A percentile compares a stretch with the other conserved stretches of the same genome.
These are phyloP conservation scores for Epinotia demarniana DNA, from an alignment of 2,888 invertebrate genomes.

Conservation along the genomic window DNA sequence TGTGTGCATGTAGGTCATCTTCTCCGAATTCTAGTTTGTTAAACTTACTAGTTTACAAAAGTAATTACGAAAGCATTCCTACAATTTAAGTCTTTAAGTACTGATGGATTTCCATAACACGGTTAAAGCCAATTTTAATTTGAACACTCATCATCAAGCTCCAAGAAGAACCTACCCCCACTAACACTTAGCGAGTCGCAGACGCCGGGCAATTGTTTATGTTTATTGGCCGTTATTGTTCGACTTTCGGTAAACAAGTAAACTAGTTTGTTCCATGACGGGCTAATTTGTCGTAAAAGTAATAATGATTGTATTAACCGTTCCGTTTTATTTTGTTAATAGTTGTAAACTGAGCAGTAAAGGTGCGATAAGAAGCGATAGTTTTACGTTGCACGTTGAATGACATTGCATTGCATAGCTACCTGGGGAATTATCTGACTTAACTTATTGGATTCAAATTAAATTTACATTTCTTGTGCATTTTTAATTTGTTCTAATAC, in stretches of 20 bases:
- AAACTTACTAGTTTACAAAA: too few relatives aligned
- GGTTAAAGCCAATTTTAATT: not conserved
- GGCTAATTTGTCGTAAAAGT: slow-evolving; percentile 62
- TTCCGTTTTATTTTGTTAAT: slow-evolving; percentile 30
- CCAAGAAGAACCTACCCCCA: slow-evolving; percentile 38
- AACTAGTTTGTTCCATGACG: slow-evolving; percentile 62
- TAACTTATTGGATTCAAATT: not conserved
- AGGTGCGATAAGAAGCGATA: slow-evolving; percentile 17
- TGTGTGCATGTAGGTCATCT: too few relatives aligned
- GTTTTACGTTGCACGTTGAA: slow-evolving; percentile 2
- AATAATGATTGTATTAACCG: slow-evolving; percentile 34
- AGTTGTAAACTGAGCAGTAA: slow-evolving; percentile 26
- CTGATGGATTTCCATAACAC: not conserved
- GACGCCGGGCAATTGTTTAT: slow-evolving; percentile 74
- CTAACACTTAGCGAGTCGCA: slow-evolving; percentile 59
- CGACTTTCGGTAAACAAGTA: slow-evolving; percentile 63
- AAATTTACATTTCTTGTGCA: not conserved
- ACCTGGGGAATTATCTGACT: not conserved
- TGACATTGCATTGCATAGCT: not conserved
- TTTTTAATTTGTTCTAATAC: not conserved
- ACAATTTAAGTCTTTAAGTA: not conserved
- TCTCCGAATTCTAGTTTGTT: too few relatives aligned
- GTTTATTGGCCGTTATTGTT: slow-evolving; percentile 77
- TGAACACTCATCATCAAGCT: slow-evolving; percentile 11
- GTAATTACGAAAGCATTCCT: not conserved